Percentiles rank a stretch among this genome's conserved stretches.
phyloP scores from a whole-genome alignment of 2,888 invertebrate species.

The Andricus curvator region DNA sequence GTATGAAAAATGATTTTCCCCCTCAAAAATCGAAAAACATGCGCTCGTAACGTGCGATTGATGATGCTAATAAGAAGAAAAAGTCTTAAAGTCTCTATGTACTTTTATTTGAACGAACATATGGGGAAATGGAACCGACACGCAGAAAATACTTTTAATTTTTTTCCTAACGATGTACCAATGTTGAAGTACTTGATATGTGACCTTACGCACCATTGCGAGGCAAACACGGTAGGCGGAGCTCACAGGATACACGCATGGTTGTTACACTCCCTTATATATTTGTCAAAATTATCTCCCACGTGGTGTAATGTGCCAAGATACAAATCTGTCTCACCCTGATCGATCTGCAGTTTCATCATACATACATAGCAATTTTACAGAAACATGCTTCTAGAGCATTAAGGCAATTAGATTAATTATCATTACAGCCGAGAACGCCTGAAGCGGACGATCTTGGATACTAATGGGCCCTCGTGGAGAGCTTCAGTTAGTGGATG shows the following conservation, averaged over 20 bases:
- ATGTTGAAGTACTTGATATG: constrained; percentile 31
- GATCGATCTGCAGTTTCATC: constrained; percentile 3
- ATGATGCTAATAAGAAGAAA: not conserved
- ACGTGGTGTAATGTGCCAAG: constrained; percentile 17
- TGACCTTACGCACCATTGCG: constrained; percentile 35
- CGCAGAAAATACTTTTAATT: constrained; percentile 5
- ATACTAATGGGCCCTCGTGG: too few species aligned
- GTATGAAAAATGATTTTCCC: too few species aligned
- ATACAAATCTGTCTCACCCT: constrained; percentile 38
- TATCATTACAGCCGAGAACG: not conserved
- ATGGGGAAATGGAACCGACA: not conserved
- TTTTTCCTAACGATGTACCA: constrained; percentile 24
- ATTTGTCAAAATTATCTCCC: constrained; percentile 41
- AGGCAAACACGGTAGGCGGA: constrained; percentile 37
- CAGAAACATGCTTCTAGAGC: not conserved
- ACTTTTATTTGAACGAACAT: not conserved
- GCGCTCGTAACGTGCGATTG: too few species aligned
- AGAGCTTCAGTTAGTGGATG: too few species aligned
- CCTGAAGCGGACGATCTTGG: too few species aligned
- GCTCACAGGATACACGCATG: constrained; percentile 37
- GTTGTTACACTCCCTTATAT: constrained; percentile 34
- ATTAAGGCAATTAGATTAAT: not conserved
- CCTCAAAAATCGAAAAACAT: too few species aligned
- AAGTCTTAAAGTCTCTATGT: not conserved
- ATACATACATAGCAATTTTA: not conserved